Conservation (phyloP, 1,140 invertebrate species). For the Leptinotarsa defecta region DNA sequence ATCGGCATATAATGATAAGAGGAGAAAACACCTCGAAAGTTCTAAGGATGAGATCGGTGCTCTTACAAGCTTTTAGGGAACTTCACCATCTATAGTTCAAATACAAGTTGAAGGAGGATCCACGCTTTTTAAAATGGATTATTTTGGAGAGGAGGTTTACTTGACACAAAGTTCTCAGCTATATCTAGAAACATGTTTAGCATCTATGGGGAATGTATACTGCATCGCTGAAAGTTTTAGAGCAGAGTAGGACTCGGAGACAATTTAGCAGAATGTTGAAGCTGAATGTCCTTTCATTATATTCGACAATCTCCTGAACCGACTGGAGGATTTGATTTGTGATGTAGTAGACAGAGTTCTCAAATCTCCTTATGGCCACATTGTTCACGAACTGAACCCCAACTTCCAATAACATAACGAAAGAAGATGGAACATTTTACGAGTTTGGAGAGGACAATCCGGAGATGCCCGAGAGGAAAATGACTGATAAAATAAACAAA, state of each 20-base stretch:
- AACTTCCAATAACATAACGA: slow-evolving; percentile 94
- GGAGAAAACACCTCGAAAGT: slow-evolving; percentile 97
- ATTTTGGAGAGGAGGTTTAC: slow-evolving; percentile 93
- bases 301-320: slow-evolving; percentile 89
- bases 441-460: slow-evolving; percentile 99
- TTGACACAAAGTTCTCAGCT: slow-evolving; percentile 97
- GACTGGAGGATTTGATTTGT: slow-evolving; percentile 93
- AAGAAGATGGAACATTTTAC: slow-evolving; percentile 96
- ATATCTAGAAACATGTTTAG: slow-evolving; percentile 96
- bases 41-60: slow-evolving; percentile 84
- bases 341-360: slow-evolving; percentile 94
- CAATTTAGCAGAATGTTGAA: slow-evolving; percentile 97
- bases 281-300: slow-evolving; percentile 95
- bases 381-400: slow-evolving; percentile 92
- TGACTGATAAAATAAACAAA: slow-evolving; percentile 97
- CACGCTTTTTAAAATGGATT: slow-evolving; percentile 94
- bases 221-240: slow-evolving; percentile 97
- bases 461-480: slow-evolving; percentile 97
- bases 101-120: slow-evolving; percentile 97
- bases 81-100: slow-evolving; percentile 96
- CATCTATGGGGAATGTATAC: slow-evolving; percentile 94
- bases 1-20: slow-evolving; percentile 95
- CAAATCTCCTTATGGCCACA: slow-evolving; percentile 76
- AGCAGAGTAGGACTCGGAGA: slow-evolving; percentile 90
- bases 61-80: slow-evolving; percentile 89